phyloP scores from a whole-genome alignment of 2,888 invertebrate species.

The Oasisia sp. region DNA sequence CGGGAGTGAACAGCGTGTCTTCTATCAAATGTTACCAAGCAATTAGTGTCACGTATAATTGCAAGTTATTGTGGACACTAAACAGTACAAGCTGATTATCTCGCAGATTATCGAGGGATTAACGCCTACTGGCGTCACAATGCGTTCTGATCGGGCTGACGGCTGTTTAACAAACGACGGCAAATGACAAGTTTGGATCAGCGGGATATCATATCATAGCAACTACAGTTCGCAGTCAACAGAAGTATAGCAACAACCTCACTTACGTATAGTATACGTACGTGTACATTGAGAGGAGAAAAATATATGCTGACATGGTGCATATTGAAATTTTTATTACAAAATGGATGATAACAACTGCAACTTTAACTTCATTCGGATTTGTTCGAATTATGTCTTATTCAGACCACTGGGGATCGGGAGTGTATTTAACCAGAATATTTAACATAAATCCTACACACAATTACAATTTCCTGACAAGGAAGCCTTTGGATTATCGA shows the following conservation, averaged over 20 bases:
- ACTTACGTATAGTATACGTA: too few relatives aligned
- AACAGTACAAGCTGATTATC: slow-evolving; percentile 17
- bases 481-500: too few relatives aligned
- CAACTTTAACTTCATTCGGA: too few relatives aligned
- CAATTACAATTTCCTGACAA: too few relatives aligned
- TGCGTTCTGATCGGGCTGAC: slow-evolving; percentile 1
- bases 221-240: neutral
- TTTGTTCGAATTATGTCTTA: too few relatives aligned
- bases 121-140: slow-evolving; percentile 11
- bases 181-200: neutral
- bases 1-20: neutral
- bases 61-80: slow-evolving; percentile 17
- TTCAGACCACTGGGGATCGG: too few relatives aligned
- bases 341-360: too few relatives aligned
- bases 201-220: neutral
- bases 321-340: too few relatives aligned
- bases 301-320: too few relatives aligned
- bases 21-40: slow-evolving; percentile 13
- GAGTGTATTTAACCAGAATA: too few relatives aligned
- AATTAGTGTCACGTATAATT: slow-evolving; percentile 11
- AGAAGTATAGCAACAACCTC: neutral
- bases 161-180: neutral
- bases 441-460: too few relatives aligned
- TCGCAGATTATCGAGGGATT: slow-evolving; percentile 11
- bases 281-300: too few relatives aligned